A percentile compares a stretch with the other conserved stretches of the same genome.
phyloP scores from a whole-genome alignment of 2,888 invertebrate genomes.

The Sphecodes monilicornis region DNA sequence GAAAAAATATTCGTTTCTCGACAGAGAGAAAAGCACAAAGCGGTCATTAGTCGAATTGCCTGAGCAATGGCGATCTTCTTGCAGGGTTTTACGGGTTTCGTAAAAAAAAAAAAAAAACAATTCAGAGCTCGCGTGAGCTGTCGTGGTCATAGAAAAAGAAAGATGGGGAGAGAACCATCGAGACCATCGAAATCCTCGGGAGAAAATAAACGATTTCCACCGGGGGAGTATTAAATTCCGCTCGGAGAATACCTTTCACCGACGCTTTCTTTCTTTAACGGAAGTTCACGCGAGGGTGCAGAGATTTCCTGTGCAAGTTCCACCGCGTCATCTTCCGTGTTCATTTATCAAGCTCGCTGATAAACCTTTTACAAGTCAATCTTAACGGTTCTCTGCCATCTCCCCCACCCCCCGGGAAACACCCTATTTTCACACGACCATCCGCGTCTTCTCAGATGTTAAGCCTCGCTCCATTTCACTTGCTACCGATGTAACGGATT shows the following conservation, averaged over 20 bases:
- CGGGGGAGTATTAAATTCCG: constrained; percentile 60
- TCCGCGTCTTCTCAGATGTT: background rate
- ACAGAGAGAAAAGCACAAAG: background rate
- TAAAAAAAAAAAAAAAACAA: constrained; percentile 11
- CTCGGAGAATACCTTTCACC: constrained; percentile 41
- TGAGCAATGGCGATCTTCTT: background rate
- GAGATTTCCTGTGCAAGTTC: constrained; percentile 14
- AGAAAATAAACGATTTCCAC: constrained; percentile 43
- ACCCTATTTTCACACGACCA: background rate
- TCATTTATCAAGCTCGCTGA: constrained; percentile 51
- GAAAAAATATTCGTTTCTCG: background rate
- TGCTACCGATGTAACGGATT: background rate
- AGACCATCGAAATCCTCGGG: constrained; percentile 8
- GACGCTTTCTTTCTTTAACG: background rate
- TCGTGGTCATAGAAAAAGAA: background rate
- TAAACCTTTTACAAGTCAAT: constrained; percentile 33
- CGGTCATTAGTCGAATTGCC: background rate
- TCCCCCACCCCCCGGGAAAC: background rate
- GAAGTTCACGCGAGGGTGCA: background rate
- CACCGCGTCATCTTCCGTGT: constrained; percentile 14
- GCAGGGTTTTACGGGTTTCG: background rate
- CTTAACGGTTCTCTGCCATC: background rate
- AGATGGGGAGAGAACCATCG: background rate
- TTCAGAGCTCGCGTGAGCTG: constrained; percentile 5
- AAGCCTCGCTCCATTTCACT: background rate